Conservation (phyloP, 2,797 vertebrate genomes). For the Thunnus albacares region DNA sequence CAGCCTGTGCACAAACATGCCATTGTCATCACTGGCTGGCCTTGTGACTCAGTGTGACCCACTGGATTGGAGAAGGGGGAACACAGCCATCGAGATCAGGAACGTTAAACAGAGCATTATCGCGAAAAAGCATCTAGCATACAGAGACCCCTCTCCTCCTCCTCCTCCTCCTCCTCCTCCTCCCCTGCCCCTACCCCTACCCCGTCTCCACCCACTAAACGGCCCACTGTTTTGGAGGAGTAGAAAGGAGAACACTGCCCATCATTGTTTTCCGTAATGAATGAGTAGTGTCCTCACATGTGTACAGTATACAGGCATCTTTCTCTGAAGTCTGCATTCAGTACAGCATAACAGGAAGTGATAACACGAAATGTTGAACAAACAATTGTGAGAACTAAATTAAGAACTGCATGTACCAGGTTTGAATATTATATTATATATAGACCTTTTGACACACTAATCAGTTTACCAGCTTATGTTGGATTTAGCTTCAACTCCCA, state of each 20-base stretch:
- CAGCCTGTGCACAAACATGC: conserved; percentile 79
- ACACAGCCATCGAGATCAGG: conserved; percentile 68
- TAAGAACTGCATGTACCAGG: conserved; percentile 3
- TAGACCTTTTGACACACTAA: neutral
- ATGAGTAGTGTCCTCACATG: conserved; percentile 71
- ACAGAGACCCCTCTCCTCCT: conserved; percentile 58
- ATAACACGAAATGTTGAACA: conserved; percentile 44
- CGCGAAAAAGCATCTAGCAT: conserved; percentile 75
- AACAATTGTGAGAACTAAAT: conserved; percentile 47
- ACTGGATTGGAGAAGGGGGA: conserved; percentile 70
- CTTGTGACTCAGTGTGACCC: conserved; percentile 86
- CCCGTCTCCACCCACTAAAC: conserved; percentile 67
- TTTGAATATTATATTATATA: neutral
- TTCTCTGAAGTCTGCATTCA: conserved; percentile 62
- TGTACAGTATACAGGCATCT: conserved; percentile 64
- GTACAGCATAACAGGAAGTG: conserved; percentile 25
- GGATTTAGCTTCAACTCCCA: conserved; percentile 8
- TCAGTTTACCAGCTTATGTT: neutral
- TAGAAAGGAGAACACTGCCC: conserved; percentile 77
- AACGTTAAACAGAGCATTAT: conserved; percentile 75
- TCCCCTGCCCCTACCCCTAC: neutral
- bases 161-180: conserved; percentile 16
- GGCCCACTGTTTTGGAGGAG: conserved; percentile 75
- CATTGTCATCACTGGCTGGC: conserved; percentile 81
- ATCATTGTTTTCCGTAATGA: conserved; percentile 82